Percentiles rank a stretch among this genome's conserved stretches.
Evolutionary conservation across 2,113 vertebrate species (phyloP).

Genomic region (Pangasianodon hypophthalmus): DNA sequence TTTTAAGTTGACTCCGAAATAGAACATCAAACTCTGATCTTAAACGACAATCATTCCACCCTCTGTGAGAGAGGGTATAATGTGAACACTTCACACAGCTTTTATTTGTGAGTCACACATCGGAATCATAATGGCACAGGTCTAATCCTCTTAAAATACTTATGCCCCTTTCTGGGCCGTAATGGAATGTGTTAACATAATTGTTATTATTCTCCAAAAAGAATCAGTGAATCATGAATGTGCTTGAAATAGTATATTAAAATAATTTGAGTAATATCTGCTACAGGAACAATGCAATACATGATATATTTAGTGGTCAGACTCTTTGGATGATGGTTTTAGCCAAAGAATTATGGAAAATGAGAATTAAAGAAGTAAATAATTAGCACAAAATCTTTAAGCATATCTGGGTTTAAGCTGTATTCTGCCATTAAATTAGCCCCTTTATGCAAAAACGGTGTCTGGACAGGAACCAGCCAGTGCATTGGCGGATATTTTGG

Average conservation of each 20-base stretch:
- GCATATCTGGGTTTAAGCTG: constrained; percentile 66
- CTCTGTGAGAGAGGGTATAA: constrained; percentile 20
- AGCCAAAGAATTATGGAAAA: neutral
- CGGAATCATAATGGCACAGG: neutral
- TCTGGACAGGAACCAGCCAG: constrained; percentile 63
- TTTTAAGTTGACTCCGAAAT: constrained; percentile 72
- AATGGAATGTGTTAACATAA: neutral
- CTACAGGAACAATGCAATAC: neutral
- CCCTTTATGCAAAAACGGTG: constrained; percentile 69
- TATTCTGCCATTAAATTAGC: constrained; percentile 76
- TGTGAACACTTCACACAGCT: constrained; percentile 30
- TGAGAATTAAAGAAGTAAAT: constrained; percentile 7
- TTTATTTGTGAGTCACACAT: constrained; percentile 30
- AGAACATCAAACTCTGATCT: constrained; percentile 69
- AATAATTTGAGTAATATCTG: neutral
- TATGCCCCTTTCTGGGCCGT: neutral
- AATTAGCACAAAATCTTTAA: constrained; percentile 59
- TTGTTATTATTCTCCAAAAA: neutral
- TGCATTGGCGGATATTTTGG: constrained; percentile 67
- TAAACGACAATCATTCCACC: constrained; percentile 60
- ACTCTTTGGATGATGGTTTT: neutral
- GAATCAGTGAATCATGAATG: neutral
- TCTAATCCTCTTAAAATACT: neutral
- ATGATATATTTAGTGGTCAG: neutral
- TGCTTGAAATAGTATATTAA: neutral